Conservation (phyloP, 2,888 invertebrate genomes). For the Tupiocoris notatus region DNA sequence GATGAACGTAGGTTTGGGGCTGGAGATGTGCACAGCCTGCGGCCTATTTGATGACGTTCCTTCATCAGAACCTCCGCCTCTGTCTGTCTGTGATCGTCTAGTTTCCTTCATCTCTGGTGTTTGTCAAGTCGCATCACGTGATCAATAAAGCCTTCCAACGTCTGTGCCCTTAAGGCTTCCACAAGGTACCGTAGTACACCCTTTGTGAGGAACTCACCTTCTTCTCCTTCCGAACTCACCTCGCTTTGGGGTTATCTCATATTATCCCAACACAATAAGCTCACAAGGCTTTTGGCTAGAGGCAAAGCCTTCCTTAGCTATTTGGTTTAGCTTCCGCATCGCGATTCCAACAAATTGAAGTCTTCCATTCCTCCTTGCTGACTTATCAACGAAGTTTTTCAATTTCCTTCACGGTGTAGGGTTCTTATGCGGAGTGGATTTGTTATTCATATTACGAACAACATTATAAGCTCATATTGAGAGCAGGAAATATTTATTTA, state of each 20-base stretch:
- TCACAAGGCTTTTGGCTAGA: constrained; percentile 18
- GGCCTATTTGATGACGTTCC: constrained; percentile 42
- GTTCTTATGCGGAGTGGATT: no score
- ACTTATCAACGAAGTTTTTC: background rate
- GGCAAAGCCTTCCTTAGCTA: constrained; percentile 31
- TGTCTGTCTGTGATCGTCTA: background rate
- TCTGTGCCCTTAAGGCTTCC: constrained; percentile 33
- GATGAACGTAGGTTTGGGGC: no score
- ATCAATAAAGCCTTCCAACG: constrained; percentile 39
- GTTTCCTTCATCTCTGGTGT: constrained; percentile 8
- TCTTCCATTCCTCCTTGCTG: background rate
- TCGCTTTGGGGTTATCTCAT: constrained; percentile 38
- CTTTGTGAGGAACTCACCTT: constrained; percentile 18
- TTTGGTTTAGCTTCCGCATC: constrained; percentile 36
- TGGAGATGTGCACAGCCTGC: background rate
- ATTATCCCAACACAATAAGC: constrained; percentile 42
- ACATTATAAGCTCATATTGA: no score
- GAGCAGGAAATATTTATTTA: no score
- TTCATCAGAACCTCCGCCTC: constrained; percentile 35
- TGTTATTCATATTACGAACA: no score
- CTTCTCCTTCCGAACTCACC: background rate
- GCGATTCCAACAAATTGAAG: constrained; percentile 35
- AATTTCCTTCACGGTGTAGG: background rate
- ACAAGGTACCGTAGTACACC: background rate
- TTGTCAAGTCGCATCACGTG: constrained; percentile 43